phyloP scores from a whole-genome alignment of 2,888 invertebrate genomes.

The Taphrorychus bicolor region DNA sequence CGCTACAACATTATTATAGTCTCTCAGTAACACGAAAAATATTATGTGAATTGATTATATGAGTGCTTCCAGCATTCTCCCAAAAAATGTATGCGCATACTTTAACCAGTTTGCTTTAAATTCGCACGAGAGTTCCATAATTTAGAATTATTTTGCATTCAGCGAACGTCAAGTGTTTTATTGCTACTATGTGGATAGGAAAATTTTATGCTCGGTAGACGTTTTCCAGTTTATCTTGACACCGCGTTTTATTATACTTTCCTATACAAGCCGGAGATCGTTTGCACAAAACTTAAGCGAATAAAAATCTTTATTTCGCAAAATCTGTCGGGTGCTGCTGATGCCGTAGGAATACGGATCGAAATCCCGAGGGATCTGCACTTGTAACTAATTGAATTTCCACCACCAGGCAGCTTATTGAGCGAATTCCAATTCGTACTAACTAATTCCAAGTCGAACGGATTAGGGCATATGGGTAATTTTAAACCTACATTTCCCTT shows the following conservation, averaged over 20 bases:
- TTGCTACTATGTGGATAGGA: slow-evolving; percentile 31
- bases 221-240: slow-evolving; percentile 37
- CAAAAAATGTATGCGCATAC: slow-evolving; percentile 23
- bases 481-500: slow-evolving; percentile 50
- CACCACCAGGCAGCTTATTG: slow-evolving; percentile 60
- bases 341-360: background rate
- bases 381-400: slow-evolving; percentile 61
- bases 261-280: background rate
- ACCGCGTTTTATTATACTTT: slow-evolving; percentile 26
- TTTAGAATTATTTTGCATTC: slow-evolving; percentile 38
- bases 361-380: slow-evolving; percentile 19
- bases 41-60: too few relatives aligned
- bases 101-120: slow-evolving; percentile 28
- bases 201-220: slow-evolving; percentile 32
- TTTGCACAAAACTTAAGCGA: background rate
- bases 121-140: slow-evolving; percentile 32
- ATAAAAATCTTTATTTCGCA: background rate
- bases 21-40: too few relatives aligned
- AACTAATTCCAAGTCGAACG: slow-evolving; percentile 56
- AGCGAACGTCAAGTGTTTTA: slow-evolving; percentile 35
- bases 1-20: too few relatives aligned
- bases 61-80: too few relatives aligned
- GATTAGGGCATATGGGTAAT: slow-evolving; percentile 59
- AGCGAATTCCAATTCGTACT: slow-evolving; percentile 56
- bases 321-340: background rate